Base-by-base conservation (phyloP, 2,888 invertebrate genomes). In the Pardosa pseudoannulata region DNA sequence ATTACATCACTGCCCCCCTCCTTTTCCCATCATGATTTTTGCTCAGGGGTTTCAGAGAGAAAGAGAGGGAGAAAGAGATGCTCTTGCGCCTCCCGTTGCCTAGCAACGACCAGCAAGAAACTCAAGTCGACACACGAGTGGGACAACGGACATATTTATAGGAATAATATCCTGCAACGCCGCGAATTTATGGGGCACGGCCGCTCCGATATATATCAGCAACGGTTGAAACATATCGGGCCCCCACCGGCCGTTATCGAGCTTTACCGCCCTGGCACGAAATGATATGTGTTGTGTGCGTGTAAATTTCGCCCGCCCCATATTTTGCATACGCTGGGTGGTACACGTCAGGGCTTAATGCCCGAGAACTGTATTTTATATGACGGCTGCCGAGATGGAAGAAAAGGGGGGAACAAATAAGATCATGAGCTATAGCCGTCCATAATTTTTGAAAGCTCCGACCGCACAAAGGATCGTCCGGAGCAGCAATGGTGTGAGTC, bases 251-350 rank as follows among this genome's bases (percentile, higher is more conserved):
- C 79, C 79, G 79, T 86, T 86, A 86, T 87, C 80, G 65, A 68
- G 80, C 62, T 78, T 85, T 79, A 79, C 75, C 75, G 79, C 65
- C 71, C 75, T 71, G 41, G 79, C 75, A 76, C 56, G 79, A 73
- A 87, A 87, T 87, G 87, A 87, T 87, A 74, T 87, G 87, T 87
- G 87, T 87, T 80, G 87, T 80, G 80, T 80, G 87, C 87, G 87
- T 87, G 87, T 87, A 87, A 87, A 87, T 87, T 87, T 80, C 76
- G 80, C 87, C 80, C 75, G 80, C 75, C 87, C 87, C 87, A 87
- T 87, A 87, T 87, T 87, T 87, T 87, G 87, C 87, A 87, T 87
- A 87, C 75, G 80, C 73, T 62, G 70, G 71, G 87, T 72, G 80
- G 87, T 80, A 76, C 70, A 75, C 80, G 87, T 87, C 87, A 80